These are phyloP conservation scores for Palaemon carinicauda DNA, from an alignment of 1,140 invertebrate species.

Conservation along the genomic window DNA sequence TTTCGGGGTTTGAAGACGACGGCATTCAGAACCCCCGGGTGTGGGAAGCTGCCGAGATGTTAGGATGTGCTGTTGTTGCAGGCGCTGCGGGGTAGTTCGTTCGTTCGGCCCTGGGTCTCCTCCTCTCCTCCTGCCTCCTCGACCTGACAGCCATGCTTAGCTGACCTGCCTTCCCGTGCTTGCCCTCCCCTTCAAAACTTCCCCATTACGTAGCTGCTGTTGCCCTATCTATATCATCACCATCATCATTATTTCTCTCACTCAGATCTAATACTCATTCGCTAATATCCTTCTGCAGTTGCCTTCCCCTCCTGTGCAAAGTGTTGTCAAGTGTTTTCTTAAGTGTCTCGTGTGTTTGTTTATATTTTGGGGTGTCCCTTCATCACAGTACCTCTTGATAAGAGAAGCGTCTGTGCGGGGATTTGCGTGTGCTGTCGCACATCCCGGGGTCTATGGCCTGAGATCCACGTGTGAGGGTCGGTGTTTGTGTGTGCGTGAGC, in stretches of 20 bases:
- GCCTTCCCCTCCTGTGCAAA: too few species aligned
- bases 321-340: background rate
- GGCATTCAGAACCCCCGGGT: background rate
- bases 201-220: background rate
- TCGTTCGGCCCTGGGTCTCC: background rate
- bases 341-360: background rate
- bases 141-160: conserved; percentile 34
- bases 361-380: background rate
- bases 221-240: too few species aligned
- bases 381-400: background rate
- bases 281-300: too few species aligned
- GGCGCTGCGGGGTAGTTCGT: too few species aligned
- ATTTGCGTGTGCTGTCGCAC: too few species aligned
- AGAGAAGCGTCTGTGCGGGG: too few species aligned
- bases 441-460: too few species aligned
- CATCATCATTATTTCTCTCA: too few species aligned
- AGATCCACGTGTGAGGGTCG: too few species aligned
- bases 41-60: conserved; percentile 17
- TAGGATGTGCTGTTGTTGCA: conserved; percentile 36
- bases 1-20: too few species aligned
- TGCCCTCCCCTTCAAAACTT: background rate
- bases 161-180: conserved; percentile 24
- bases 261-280: too few species aligned
- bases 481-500: background rate
- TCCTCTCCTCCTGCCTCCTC: too few species aligned